Base-by-base conservation (phyloP, 1,140 invertebrate genomes). In the Zaprionus nigranus region DNA sequence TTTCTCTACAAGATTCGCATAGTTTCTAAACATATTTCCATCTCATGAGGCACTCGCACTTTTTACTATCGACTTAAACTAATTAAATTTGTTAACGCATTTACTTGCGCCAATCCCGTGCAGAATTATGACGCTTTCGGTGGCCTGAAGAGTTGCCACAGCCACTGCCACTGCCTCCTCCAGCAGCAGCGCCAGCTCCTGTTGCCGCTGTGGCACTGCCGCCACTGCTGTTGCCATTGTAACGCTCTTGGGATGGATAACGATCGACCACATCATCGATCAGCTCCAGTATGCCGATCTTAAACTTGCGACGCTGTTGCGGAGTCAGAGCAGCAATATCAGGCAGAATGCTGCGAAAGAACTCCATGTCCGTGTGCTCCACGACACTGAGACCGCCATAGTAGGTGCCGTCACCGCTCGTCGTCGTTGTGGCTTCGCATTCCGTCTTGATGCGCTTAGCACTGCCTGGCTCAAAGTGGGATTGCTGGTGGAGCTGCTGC, bases 331-430 rank as follows among this genome's bases (percentile, higher is more conserved):
- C 74, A 1, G 78, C 81, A 65, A 92, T 87, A 51, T 92, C 91
- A 6, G 91, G 91, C 11, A 92, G 60, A 40, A 92, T 82, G 75
- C 91, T 92, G 17, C 91, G 82, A 34, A 92, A 92, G 83, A 92
- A 92, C 57, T 92, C 91, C 86, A 92, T 90, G 65, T 92, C 91
- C 28, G 91, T 75, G 53, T 87, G 40, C 59, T 92, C 91, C 2
- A 74, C 77, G 9, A 49, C 73, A 26, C 74, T 82, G 5, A 83
- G 68, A 5, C 78, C 75, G n/a, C 72, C 72, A 30, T 58, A 79
- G 49, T 78, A 77, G 20, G 53, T 38, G 4, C 65, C 66, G 4
- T 79, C 73, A 46, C 65, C 72, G 24, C 75, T 67, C 15, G 73
- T 76, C 1, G 76, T 78, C 20, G 73, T 78, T 2, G 76, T 78